Evolutionary conservation across 2,797 vertebrate species (phyloP), one percentile per base, ranked within the genome.

Genomic region (Pseudocheirus occidentalis): DNA sequence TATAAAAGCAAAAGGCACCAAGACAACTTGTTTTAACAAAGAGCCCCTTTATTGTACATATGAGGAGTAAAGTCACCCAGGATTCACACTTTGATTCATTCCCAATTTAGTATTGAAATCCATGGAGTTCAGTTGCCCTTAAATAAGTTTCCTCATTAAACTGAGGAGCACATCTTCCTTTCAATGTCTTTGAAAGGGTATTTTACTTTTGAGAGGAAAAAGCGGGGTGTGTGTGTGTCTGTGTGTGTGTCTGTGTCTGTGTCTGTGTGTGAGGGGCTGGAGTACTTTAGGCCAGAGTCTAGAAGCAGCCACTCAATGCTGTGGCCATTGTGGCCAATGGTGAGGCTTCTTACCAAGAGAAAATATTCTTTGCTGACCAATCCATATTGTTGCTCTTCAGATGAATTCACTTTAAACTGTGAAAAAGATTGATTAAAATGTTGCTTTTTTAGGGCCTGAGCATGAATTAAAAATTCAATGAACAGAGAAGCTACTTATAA

Each of bases 391-490:
- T 91, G 90, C 62, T 93, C 21, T 92, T 94, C 55, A 40, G 31
- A 93, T 90, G 90, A 94, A 93, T 34, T 53, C 24, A 14, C 54
- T 53, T 90, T 34, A 90, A 90, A 90, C 92, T 94, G 58, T 92
- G 92, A 59, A 95, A 92, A 55, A 90, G 50, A 90, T 91, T 96
- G 55, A 57, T 66, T 93, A 91, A 89, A 91, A 46, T 94, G 52
- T 91, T 93, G 27, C 28, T 53, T 90, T 55, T 81, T 1, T 90
- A 40, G 31, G 56, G 73, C 53, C 31, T 58, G n/a, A 93, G 66
- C 57, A 90, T 92, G 91, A 96, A n/a, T 90, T 90, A 93, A 93
- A 89, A 93, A 89, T n/a, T 94, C 90, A 93, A n/a, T 94, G 94
- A 96, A 56, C 54, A 94, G 73, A 96, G 89, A 95, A 95, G 90